phyloP scores from a whole-genome alignment of 2,888 invertebrate species.

The Ligdia adustata region DNA sequence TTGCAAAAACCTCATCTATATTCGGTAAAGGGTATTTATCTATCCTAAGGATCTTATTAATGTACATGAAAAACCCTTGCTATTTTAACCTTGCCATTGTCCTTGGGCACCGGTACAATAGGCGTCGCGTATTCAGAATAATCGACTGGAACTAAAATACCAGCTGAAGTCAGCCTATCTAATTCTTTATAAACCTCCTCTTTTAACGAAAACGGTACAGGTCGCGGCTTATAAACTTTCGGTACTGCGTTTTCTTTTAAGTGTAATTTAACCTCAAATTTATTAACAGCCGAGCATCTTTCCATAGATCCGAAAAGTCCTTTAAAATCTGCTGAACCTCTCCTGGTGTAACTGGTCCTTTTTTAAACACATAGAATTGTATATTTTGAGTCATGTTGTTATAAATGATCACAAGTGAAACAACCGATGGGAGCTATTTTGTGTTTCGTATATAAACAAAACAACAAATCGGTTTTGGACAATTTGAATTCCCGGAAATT shows the following conservation, averaged over 20 bases:
- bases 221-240: slow-evolving; percentile 37
- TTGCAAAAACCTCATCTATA: slow-evolving; percentile 24
- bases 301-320: slow-evolving; percentile 21
- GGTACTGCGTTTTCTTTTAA: slow-evolving; percentile 27
- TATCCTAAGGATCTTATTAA: slow-evolving; percentile 36
- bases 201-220: slow-evolving; percentile 40
- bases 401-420: slow-evolving; percentile 18
- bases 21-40: slow-evolving; percentile 38
- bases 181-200: slow-evolving; percentile 38
- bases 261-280: slow-evolving; percentile 24
- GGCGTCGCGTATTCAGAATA: slow-evolving; percentile 34
- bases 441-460: slow-evolving; percentile 38
- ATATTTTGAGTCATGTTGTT: slow-evolving; percentile 17
- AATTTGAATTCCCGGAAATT: too few species aligned
- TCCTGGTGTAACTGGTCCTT: slow-evolving; percentile 31
- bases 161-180: slow-evolving; percentile 28
- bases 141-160: slow-evolving; percentile 36
- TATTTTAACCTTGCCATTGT: slow-evolving; percentile 29
- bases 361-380: slow-evolving; percentile 32
- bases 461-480: too few species aligned
- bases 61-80: slow-evolving; percentile 24
- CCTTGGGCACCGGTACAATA: slow-evolving; percentile 35
- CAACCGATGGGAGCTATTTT: slow-evolving; percentile 34
- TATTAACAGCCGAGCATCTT: slow-evolving; percentile 28
- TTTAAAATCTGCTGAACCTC: not conserved